A percentile compares a stretch with the other conserved stretches of the same genome.
These are phyloP conservation scores for Varecia variegata DNA, from an alignment of 2,797 vertebrate genomes.

Conservation along the genomic window DNA sequence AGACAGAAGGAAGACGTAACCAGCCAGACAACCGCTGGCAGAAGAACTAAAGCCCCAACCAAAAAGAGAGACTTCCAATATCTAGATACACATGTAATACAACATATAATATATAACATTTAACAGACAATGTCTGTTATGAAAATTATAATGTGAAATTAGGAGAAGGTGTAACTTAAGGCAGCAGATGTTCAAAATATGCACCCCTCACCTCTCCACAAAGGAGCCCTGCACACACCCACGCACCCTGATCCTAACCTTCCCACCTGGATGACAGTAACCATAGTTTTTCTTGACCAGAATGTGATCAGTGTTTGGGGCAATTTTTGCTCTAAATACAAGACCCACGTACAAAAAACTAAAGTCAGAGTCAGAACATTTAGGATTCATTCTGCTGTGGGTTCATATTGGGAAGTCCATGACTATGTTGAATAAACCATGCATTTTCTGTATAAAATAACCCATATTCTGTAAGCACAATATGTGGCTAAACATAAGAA, in stretches of 20 bases:
- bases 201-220: neutral
- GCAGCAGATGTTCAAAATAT: neutral
- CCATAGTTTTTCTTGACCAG: neutral
- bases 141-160: neutral
- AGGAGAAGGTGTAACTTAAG: neutral
- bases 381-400: neutral
- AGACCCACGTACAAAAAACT: neutral
- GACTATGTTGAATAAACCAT: neutral
- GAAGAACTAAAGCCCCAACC: neutral
- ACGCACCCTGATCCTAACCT: fast-evolving
- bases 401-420: neutral
- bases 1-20: neutral
- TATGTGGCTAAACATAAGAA: neutral
- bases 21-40: neutral
- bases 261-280: neutral
- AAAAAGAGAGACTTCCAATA: neutral
- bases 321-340: neutral
- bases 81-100: neutral
- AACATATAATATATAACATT: neutral
- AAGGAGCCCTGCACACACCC: fast-evolving
- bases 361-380: neutral
- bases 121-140: neutral
- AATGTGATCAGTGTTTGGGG: neutral
- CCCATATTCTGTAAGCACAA: neutral
- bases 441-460: neutral